Base-by-base conservation (phyloP, 1,140 invertebrate genomes). In the Pinna nobilis region DNA sequence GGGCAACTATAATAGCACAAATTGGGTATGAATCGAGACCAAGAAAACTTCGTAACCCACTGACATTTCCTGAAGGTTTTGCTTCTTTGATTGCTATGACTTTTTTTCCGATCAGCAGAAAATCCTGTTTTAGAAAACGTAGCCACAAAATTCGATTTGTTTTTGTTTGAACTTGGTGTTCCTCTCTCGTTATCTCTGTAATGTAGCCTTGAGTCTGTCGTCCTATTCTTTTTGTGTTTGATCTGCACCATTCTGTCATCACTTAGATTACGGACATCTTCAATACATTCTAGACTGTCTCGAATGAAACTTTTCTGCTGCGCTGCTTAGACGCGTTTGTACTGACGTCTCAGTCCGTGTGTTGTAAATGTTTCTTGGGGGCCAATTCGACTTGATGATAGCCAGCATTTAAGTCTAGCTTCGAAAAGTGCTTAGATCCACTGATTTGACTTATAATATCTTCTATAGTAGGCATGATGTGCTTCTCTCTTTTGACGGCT, bases 391-490 rank as follows among this genome's bases (percentile, higher is more conserved):
- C 5, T 53, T 80, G 76, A 44, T 78, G 72, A 33, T 65, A 78
- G 4, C 53, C 69, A 37, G 37, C 23, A 25, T 74, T 77, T 28
- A 77, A 23, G 41, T 77, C 51, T 2, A 77, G 1, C 51, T 75
- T 71, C 30, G 74, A n/a, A n/a, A n/a, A n/a, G n/a, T n/a, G n/a
- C n/a, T n/a, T n/a, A n/a, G 44, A 28, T 2, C 51, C 65, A 50
- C 80, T 70, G 30, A 82, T 28, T 13, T 78, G 75, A 4, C 66
- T n/a, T 28, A 83, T 55, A 2, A 84, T 65, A 35, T 82, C 82
- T 51, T 84, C 79, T 13, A 83, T 37, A 6, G 76, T 84, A 15
- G 83, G 81, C 0, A 78, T 86, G 0, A 61, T 2, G 77, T 84
- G 76, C 32, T 70, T n/a, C 55, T 74, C 47, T 11, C 70, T 30